Evolutionary conservation across 2,113 vertebrate species (phyloP).

Genomic region (Azemiops feae): DNA sequence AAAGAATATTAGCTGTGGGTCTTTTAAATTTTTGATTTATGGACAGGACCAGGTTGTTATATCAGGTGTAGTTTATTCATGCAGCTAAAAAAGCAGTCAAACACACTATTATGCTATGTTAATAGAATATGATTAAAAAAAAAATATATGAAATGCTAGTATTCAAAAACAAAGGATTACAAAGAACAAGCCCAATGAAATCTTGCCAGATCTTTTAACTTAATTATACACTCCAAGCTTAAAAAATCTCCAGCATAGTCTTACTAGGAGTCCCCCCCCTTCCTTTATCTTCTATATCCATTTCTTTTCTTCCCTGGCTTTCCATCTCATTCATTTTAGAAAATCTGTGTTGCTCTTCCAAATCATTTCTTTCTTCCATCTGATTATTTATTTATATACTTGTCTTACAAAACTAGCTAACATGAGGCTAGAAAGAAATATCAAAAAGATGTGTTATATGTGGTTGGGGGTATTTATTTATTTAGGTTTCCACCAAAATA

Average conservation of each 20-base stretch:
- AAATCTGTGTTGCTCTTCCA: background rate
- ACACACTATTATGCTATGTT: background rate
- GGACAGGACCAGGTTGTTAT: conserved; percentile 12
- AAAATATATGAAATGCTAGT: background rate
- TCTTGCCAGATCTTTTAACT: conserved; percentile 7
- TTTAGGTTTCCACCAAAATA: background rate
- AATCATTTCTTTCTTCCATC: background rate
- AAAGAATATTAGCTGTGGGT: background rate
- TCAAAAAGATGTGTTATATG: background rate
- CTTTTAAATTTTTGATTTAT: background rate
- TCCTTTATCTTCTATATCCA: background rate
- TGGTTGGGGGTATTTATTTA: background rate
- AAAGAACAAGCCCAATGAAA: background rate
- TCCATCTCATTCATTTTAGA: background rate
- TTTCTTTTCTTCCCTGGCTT: background rate
- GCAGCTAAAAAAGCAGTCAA: background rate
- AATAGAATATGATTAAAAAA: background rate
- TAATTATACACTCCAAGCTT: background rate
- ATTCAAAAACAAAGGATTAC: conserved; percentile 24
- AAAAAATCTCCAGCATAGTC: background rate
- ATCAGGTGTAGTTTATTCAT: background rate
- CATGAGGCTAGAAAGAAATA: background rate
- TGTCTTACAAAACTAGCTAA: background rate
- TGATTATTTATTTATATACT: background rate
- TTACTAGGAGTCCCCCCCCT: background rate